A percentile compares a stretch with the other conserved stretches of the same genome.
These are phyloP conservation scores for Callospermophilus lateralis DNA, from an alignment of 2,113 vertebrate genomes.

Conservation along the genomic window DNA sequence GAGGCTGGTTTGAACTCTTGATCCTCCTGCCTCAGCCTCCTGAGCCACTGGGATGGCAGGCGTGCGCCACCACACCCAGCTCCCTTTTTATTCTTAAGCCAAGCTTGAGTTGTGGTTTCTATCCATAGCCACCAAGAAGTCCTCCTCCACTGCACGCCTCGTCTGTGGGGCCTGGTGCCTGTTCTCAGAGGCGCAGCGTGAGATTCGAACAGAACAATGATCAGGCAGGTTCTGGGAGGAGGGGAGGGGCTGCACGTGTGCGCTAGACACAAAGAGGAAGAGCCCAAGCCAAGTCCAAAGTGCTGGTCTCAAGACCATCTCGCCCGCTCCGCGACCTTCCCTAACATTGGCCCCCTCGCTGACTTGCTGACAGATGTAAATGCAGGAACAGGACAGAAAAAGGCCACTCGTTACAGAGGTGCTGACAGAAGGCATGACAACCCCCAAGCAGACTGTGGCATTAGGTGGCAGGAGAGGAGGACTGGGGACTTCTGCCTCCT, in stretches of 20 bases:
- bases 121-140: background rate
- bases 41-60: no score
- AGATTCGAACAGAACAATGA: background rate
- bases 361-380: slow-evolving; percentile 63
- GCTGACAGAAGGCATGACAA: slow-evolving; percentile 80
- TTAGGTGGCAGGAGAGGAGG: slow-evolving; percentile 38
- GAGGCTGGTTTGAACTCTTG: no score
- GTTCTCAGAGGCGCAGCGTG: background rate
- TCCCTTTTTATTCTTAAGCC: background rate
- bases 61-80: no score
- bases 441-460: slow-evolving; percentile 72
- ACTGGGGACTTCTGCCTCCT: slow-evolving; percentile 16
- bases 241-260: fast-evolving
- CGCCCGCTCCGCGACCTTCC: background rate
- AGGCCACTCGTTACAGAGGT: slow-evolving; percentile 42
- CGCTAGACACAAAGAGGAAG: background rate
- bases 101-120: background rate
- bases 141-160: background rate
- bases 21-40: no score
- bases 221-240: background rate
- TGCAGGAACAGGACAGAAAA: background rate
- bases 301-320: background rate
- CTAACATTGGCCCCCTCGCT: fast-evolving
- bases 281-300: background rate
- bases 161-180: background rate